Percentiles rank a stretch among this genome's conserved stretches.
Evolutionary conservation across 1,140 invertebrate genomes (phyloP).

Genomic region (Macrobrachium rosenbergii): DNA sequence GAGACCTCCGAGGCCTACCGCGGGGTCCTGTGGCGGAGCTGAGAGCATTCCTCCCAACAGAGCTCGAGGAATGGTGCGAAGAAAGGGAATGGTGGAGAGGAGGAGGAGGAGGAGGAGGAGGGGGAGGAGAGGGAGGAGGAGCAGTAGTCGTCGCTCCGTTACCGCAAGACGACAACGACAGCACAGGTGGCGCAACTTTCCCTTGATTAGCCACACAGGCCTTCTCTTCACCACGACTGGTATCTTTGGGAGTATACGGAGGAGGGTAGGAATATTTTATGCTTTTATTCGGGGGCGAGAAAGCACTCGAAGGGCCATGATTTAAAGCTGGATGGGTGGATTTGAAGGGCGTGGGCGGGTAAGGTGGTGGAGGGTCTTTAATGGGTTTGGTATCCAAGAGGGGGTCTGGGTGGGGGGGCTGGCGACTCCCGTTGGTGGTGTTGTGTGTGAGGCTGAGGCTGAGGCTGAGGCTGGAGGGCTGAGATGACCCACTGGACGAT

Average conservation of each 20-base stretch:
- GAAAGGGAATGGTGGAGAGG: not conserved
- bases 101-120: not conserved
- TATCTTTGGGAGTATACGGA: not conserved
- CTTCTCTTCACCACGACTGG: not conserved
- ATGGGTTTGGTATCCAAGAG: not conserved
- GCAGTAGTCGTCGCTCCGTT: too few species aligned
- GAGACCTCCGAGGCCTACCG: not conserved
- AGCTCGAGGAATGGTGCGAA: not conserved
- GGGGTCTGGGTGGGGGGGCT: too few species aligned
- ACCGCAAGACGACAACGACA: too few species aligned
- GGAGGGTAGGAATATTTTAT: constrained; percentile 46
- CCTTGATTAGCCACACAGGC: too few species aligned
- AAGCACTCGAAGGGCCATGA: constrained; percentile 65
- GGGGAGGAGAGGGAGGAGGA: not conserved
- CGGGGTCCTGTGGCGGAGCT: constrained; percentile 34
- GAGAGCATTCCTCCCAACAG: not conserved
- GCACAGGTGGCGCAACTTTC: too few species aligned
- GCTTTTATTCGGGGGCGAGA: constrained; percentile 53
- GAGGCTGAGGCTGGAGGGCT: constrained; percentile 38
- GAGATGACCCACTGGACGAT: not conserved
- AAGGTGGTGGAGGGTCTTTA: constrained; percentile 42
- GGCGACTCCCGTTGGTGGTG: too few species aligned
- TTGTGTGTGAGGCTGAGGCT: constrained; percentile 8
- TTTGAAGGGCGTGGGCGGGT: constrained; percentile 46
- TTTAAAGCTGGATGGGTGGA: constrained; percentile 58